Percentiles rank a stretch among this genome's conserved stretches.
Evolutionary conservation across 2,113 vertebrate species (phyloP).

Genomic region (Microcebus lehilahytsara): DNA sequence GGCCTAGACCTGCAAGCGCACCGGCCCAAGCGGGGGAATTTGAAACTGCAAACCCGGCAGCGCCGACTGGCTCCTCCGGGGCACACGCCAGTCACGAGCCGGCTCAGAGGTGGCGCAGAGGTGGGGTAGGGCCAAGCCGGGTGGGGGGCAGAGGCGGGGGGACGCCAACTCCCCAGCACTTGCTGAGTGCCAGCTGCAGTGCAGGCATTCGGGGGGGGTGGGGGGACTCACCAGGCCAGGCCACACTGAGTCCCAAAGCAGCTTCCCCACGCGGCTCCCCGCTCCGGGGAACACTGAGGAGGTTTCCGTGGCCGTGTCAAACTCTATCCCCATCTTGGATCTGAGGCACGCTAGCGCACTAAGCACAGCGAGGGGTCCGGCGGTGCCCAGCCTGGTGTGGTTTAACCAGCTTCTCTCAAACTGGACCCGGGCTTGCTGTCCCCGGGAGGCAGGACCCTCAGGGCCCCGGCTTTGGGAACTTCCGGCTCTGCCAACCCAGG

Average conservation of each 20-base stretch:
- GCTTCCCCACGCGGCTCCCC: background rate
- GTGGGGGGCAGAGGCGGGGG: rapidly evolving
- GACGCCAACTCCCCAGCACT: background rate
- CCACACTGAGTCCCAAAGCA: rapidly evolving
- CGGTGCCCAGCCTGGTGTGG: background rate
- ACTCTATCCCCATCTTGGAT: background rate
- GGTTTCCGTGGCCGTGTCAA: background rate
- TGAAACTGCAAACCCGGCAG: conserved; percentile 38
- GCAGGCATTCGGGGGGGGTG: no score
- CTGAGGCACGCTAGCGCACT: no score
- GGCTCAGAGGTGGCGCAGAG: background rate
- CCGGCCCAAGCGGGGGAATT: background rate
- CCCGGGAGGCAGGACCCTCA: rapidly evolving
- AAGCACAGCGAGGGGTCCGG: rapidly evolving
- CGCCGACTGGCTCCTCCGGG: background rate
- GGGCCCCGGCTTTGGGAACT: background rate
- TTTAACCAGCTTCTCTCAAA: background rate
- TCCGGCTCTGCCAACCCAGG: background rate
- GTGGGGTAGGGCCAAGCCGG: background rate
- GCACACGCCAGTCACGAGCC: background rate
- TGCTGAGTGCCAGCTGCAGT: rapidly evolving
- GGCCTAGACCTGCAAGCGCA: background rate
- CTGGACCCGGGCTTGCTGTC: rapidly evolving
- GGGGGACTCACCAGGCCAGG: background rate
- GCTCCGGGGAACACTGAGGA: no score